Base-by-base conservation (phyloP, 2,888 invertebrate genomes). In the Bombylius major region DNA sequence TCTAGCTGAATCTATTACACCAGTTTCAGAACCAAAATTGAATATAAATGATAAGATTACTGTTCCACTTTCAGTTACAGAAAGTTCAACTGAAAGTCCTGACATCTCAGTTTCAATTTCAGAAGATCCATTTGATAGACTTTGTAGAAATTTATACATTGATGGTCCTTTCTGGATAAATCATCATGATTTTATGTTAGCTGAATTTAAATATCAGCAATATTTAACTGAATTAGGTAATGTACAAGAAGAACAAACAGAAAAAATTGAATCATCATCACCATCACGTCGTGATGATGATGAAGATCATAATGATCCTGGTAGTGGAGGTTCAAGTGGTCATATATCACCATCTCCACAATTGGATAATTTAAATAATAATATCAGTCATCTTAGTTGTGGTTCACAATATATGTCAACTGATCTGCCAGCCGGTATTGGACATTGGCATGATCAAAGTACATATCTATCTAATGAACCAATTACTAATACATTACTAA, bases 391-490 rank as follows among this genome's bases (percentile, higher is more conserved):
- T 57, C 64, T 65, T 47, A 69, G 64, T 59, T 79, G 78, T 51
- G 75, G 75, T 45, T 82, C 85, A 13, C 81, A 82, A 66, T 82
- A 81, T 65, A 78, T 83, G 65, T 80, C 83, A 51, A 82, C 86
- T 67, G 85, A 86, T 72, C 75, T 89, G 61, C 89, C 89, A 7
- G 87, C 87, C 59, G 88, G 88, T 55, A 81, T 89, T 64, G 86
- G 86, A 70, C 84, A 86, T 69, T 89, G 88, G 88, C 82, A 82
- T 69, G 89, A 87, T 69, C 81, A 86, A 69, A 88, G 86, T 68
- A 87, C 89, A 52, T 88, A 87, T 67, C 75, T 89, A 65, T 78
- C 83, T 65, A 69, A 78, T 66, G 83, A 84, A 70, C 76, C 77
- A 57, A 72, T 77, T 34, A 53, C 23, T 54, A 51, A 51, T 50